These are phyloP conservation scores for Thera obeliscata DNA, from an alignment of 2,888 invertebrate species.

Conservation along the genomic window DNA sequence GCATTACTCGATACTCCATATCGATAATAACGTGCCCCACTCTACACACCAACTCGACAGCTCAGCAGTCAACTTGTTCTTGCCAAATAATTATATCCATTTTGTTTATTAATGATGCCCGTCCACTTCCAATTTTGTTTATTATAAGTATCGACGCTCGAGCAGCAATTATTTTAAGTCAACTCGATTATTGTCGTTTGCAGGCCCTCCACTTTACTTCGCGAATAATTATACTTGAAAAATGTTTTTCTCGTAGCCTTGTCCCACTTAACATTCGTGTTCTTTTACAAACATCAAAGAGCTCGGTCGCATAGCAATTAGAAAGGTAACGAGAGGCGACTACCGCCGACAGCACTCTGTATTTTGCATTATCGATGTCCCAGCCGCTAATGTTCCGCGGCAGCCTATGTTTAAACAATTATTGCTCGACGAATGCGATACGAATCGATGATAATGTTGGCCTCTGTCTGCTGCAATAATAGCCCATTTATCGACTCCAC, in stretches of 20 bases:
- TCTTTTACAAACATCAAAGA: conserved; percentile 48
- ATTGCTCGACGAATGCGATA: conserved; percentile 76
- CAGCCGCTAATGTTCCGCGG: conserved; percentile 70
- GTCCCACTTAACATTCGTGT: conserved; percentile 49
- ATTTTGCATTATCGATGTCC: conserved; percentile 71
- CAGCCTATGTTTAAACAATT: conserved; percentile 80
- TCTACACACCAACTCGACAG: conserved; percentile 61
- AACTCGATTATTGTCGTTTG: conserved; percentile 67
- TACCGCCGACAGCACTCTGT: conserved; percentile 55
- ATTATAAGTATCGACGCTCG: conserved; percentile 68
- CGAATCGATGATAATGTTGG: conserved; percentile 80
- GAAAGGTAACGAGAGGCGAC: conserved; percentile 62
- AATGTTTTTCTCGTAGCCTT: conserved; percentile 56
- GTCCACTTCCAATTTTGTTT: conserved; percentile 64
- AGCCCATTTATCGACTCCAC: conserved; percentile 78
- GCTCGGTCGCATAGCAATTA: conserved; percentile 53
- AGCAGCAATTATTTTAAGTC: conserved; percentile 74
- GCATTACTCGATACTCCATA: conserved; percentile 50
- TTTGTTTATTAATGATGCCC: conserved; percentile 76
- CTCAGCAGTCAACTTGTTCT: conserved; percentile 74
- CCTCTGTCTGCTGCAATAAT: conserved; percentile 79
- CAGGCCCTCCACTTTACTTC: conserved; percentile 55
- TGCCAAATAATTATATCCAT: conserved; percentile 79
- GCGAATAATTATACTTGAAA: conserved; percentile 56
- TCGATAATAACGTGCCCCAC: conserved; percentile 75